Conservation (phyloP, 2,797 vertebrate genomes). For the Acanthornis magna region DNA sequence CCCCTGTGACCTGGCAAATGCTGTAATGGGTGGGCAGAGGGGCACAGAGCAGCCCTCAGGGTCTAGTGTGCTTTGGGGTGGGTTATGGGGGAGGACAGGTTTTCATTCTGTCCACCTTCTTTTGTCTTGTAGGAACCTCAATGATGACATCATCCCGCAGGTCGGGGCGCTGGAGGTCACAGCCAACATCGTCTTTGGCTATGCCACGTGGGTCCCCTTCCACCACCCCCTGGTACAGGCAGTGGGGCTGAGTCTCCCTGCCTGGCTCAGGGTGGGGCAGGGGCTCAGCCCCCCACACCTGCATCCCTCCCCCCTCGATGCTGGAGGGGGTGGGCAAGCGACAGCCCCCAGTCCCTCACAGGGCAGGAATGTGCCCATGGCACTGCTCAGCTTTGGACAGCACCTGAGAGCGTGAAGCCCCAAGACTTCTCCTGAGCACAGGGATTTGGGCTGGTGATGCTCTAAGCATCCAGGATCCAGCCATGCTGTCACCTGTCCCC, state of each 20-base stretch:
- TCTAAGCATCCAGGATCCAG: not conserved
- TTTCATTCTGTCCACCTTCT: not conserved
- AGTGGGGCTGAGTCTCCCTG: not conserved
- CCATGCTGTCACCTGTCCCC: not conserved
- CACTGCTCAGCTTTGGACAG: not conserved
- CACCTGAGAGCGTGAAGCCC: not conserved
- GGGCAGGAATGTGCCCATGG: not conserved
- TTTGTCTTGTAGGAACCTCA: constrained; percentile 78
- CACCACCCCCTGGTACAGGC: rapidly evolving
- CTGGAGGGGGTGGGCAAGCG: rapidly evolving
- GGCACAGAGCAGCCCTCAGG: not conserved
- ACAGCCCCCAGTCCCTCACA: not conserved
- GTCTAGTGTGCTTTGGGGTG: not conserved
- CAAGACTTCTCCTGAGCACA: not conserved
- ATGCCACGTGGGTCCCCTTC: constrained; percentile 82
- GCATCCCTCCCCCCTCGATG: rapidly evolving
- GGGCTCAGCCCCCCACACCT: rapidly evolving
- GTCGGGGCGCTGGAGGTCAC: constrained; percentile 82
- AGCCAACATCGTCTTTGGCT: constrained; percentile 88
- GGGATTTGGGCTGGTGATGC: not conserved
- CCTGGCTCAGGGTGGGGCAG: rapidly evolving
- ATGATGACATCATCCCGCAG: constrained; percentile 82
- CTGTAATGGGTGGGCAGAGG: not conserved
- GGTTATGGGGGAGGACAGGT: not conserved
- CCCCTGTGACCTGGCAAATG: rapidly evolving